Percentiles rank a stretch among this genome's conserved stretches.
Evolutionary conservation across 1,140 invertebrate genomes (phyloP).

Genomic region (Globodera ellingtonae): DNA sequence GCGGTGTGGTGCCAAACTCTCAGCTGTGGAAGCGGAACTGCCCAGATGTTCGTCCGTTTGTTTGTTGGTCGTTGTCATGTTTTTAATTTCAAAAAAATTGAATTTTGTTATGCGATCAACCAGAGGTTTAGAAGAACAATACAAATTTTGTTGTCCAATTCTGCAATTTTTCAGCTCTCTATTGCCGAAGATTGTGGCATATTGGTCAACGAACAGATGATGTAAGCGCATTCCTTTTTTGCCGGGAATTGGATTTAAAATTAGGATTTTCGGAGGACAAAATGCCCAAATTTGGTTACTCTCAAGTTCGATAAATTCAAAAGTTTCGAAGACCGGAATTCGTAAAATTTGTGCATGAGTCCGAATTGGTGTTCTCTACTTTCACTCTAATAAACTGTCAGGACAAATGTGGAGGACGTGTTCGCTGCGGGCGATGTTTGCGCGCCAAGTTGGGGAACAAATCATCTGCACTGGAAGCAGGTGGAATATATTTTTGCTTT

Average conservation of each 20-base stretch:
- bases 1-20: constrained; percentile 79
- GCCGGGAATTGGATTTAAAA: not conserved
- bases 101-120: not conserved
- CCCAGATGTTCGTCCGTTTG: constrained; percentile 24
- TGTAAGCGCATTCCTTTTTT: not conserved
- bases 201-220: constrained; percentile 81
- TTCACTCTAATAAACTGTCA: constrained; percentile 32
- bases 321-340: not conserved
- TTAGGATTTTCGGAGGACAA: too few relatives aligned
- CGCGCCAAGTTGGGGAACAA: constrained; percentile 76
- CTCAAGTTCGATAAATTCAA: not conserved
- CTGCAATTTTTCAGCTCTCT: constrained; percentile 38
- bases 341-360: too few relatives aligned
- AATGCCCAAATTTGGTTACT: too few relatives aligned
- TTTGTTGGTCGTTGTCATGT: too few relatives aligned
- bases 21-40: constrained; percentile 48
- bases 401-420: constrained; percentile 77
- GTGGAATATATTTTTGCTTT: constrained; percentile 2
- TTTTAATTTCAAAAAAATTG: not conserved
- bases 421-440: constrained; percentile 95
- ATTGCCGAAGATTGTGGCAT: constrained; percentile 70
- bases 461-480: constrained; percentile 81
- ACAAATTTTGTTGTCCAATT: not conserved
- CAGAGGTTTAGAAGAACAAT: too few relatives aligned
- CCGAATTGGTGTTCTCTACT: too few relatives aligned